Evolutionary conservation across 2,888 invertebrate species (phyloP).

Genomic region (Carpatolechia fugitivella): DNA sequence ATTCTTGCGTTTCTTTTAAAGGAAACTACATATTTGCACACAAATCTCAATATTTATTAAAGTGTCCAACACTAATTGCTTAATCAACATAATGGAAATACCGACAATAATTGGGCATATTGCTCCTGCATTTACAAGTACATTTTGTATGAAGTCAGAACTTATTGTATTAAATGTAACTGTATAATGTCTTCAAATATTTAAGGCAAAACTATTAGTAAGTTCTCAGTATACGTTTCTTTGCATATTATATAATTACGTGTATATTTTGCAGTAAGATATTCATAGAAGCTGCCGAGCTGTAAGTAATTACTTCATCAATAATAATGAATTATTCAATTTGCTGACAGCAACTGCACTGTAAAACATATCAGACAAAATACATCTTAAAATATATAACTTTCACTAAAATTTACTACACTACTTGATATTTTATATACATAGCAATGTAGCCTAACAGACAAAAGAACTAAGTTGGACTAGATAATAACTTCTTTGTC

Average conservation of each 20-base stretch:
- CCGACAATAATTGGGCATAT: constrained; percentile 3
- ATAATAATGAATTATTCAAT: too few relatives aligned
- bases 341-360: too few relatives aligned
- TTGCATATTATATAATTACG: background rate
- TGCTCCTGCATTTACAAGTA: background rate
- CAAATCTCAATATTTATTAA: constrained; percentile 30
- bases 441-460: constrained; percentile 10
- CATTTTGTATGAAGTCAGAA: too few relatives aligned
- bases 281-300: too few relatives aligned
- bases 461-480: constrained; percentile 14
- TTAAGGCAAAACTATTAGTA: too few relatives aligned
- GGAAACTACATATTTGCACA: constrained; percentile 29
- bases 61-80: constrained; percentile 37
- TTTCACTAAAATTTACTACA: constrained; percentile 15
- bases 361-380: background rate
- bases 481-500: constrained; percentile 17
- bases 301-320: too few relatives aligned
- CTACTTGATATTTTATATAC: constrained; percentile 22
- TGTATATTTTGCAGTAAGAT: background rate
- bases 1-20: background rate
- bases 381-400: constrained; percentile 13
- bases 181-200: too few relatives aligned
- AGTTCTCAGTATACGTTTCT: too few relatives aligned
- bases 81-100: constrained; percentile 4
- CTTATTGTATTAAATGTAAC: too few relatives aligned